Percentiles rank a stretch among this genome's conserved stretches.
These are phyloP conservation scores for Glaucidium brasilianum DNA, from an alignment of 2,113 vertebrate species.

Conservation along the genomic window DNA sequence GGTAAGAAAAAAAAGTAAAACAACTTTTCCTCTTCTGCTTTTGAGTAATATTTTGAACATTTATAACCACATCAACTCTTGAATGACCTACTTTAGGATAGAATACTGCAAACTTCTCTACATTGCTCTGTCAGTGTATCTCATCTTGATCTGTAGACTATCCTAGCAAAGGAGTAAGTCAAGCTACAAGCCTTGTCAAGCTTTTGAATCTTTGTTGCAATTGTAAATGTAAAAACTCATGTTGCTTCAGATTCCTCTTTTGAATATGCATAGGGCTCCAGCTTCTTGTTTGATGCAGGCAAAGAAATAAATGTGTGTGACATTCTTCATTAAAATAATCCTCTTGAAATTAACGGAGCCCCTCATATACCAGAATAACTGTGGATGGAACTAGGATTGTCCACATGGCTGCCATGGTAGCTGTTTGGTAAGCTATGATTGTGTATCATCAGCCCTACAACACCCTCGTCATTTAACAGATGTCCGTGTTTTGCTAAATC, in stretches of 20 bases:
- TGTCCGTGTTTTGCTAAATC: not conserved
- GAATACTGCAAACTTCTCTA: not conserved
- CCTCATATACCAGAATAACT: not conserved
- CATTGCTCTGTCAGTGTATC: not conserved
- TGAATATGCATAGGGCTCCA: not conserved
- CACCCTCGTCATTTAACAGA: not conserved
- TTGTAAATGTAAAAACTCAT: not conserved
- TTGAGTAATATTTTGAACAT: constrained; percentile 26
- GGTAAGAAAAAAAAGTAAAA: not conserved
- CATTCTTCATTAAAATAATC: not conserved
- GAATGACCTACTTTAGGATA: not conserved
- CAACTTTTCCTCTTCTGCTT: constrained; percentile 21
- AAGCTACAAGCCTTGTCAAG: not conserved
- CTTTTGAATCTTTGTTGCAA: not conserved
- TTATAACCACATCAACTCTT: not conserved
- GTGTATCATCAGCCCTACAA: not conserved
- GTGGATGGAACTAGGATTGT: not conserved
- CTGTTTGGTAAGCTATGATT: not conserved
- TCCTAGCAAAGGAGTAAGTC: not conserved
- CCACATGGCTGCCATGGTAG: not conserved
- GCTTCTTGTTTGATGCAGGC: not conserved
- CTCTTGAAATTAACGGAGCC: not conserved
- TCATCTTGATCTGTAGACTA: not conserved
- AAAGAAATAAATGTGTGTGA: not conserved
- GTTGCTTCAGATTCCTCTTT: not conserved